These are phyloP conservation scores for Erpetoichthys calabaricus DNA, from an alignment of 2,797 vertebrate species.

Conservation along the genomic window DNA sequence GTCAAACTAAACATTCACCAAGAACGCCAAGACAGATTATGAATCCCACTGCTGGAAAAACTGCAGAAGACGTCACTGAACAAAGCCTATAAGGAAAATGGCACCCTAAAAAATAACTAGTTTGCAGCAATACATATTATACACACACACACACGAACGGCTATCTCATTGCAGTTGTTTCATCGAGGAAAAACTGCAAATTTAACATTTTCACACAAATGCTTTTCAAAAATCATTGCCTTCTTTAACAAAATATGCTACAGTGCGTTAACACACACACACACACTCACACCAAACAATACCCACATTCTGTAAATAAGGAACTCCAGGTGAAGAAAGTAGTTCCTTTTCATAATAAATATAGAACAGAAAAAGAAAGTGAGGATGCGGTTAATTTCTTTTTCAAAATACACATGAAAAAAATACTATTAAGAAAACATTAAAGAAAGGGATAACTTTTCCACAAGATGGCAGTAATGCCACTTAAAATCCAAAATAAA, in stretches of 20 bases:
- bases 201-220: too few relatives aligned
- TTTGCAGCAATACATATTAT: background rate
- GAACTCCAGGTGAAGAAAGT: conserved; percentile 16
- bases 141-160: background rate
- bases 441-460: too few relatives aligned
- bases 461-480: too few relatives aligned
- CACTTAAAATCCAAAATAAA: too few relatives aligned
- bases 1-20: background rate
- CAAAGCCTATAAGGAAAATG: background rate
- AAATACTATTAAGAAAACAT: too few relatives aligned
- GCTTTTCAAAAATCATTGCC: too few relatives aligned
- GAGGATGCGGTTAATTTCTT: background rate
- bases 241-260: too few relatives aligned
- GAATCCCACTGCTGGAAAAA: background rate
- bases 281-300: conserved; percentile 11
- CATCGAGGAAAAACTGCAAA: too few relatives aligned
- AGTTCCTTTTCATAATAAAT: conserved; percentile 17
- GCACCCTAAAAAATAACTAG: background rate
- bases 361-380: conserved; percentile 3
- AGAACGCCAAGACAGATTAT: background rate
- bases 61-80: too few relatives aligned
- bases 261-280: conserved; percentile 2
- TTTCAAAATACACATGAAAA: too few relatives aligned
- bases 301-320: conserved; percentile 25
- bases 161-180: too few relatives aligned